A percentile compares a stretch with the other conserved stretches of the same genome.
These are phyloP conservation scores for Phortica variegata DNA, from an alignment of 1,140 invertebrate species.

Conservation along the genomic window DNA sequence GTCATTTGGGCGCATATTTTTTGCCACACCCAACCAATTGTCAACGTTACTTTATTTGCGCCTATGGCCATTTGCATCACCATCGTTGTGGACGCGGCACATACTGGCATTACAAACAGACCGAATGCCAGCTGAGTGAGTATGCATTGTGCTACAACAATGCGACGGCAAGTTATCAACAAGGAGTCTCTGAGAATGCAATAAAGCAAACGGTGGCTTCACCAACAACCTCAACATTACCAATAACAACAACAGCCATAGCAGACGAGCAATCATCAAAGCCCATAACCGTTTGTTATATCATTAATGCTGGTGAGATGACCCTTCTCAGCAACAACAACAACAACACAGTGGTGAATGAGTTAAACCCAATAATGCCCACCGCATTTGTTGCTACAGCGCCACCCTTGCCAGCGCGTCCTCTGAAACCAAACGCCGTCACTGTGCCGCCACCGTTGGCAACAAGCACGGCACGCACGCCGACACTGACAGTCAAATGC, in stretches of 20 bases:
- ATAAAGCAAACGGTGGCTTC: background rate
- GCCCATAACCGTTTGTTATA: conserved; percentile 34
- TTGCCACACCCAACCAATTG: conserved; percentile 45
- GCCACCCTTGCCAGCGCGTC: background rate
- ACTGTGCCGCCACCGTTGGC: conserved; percentile 1
- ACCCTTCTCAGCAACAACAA: conserved; percentile 1
- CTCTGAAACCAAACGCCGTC: background rate
- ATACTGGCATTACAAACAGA: conserved; percentile 33
- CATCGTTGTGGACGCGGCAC: conserved; percentile 43
- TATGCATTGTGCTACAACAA: conserved; percentile 28
- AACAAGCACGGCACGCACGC: too few relatives aligned
- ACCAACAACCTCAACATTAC: background rate
- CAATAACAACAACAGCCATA: conserved; percentile 14
- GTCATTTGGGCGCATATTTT: conserved; percentile 48
- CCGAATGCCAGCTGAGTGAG: conserved; percentile 30
- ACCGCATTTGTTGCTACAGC: background rate
- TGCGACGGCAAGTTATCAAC: background rate
- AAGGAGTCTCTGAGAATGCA: background rate
- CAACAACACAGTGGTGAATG: background rate
- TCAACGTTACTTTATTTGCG: conserved; percentile 41
- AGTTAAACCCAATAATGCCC: background rate
- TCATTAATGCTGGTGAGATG: conserved; percentile 22
- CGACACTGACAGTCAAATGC: conserved; percentile 14
- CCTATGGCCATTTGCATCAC: conserved; percentile 39
- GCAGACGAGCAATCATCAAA: conserved; percentile 7